Evolutionary conservation across 2,113 vertebrate species (phyloP), one percentile per base, ranked within the genome.

Genomic region (Anarrhichthys ocellatus): DNA sequence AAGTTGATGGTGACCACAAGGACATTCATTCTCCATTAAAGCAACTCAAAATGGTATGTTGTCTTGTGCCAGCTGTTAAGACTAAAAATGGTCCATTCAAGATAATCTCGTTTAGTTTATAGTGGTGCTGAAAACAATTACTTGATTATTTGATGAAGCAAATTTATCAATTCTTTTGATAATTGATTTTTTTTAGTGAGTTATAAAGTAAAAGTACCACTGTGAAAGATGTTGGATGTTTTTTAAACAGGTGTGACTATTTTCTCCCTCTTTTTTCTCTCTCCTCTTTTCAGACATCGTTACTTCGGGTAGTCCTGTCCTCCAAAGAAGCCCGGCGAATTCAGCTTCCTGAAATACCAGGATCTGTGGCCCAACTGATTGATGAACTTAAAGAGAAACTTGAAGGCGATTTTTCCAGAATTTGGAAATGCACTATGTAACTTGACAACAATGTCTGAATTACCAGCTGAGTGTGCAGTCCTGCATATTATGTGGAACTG

Each of bases 351-450:
- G 20, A 71, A 52, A 22, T 42, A 5, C 83, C 83, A 29, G 44
- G 27, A 69, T 86, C 78, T 46, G 73, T 86, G 14, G 34, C 44
- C 0, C 22, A 64, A 1, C n/a, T 77, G 17, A 34, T 36, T 6
- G 14, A 59, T 34, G 11, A 61, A 5, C 56, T 83, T 20, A 32
- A 68, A 68, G 82, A 69, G 2, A 87, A 40, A 67, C 62, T 84
- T 46, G 2, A 58, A 18, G 56, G 56, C 6, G 22, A 70, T 24
- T 88, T 88, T 20, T 34, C 44, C 44, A 48, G 44, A 48, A 3
- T 48, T 48, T 48, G 44, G 14, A 48, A 48, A 48, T 17, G 44
- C 44, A 46, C 44, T 17, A 17, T 48, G 44, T 48, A 48, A 48
- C 14, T 48, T 48, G 44, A 48, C 44, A 48, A 15, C 14, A 48